Conservation (phyloP, 2,113 vertebrate genomes). For the Progne subis region DNA sequence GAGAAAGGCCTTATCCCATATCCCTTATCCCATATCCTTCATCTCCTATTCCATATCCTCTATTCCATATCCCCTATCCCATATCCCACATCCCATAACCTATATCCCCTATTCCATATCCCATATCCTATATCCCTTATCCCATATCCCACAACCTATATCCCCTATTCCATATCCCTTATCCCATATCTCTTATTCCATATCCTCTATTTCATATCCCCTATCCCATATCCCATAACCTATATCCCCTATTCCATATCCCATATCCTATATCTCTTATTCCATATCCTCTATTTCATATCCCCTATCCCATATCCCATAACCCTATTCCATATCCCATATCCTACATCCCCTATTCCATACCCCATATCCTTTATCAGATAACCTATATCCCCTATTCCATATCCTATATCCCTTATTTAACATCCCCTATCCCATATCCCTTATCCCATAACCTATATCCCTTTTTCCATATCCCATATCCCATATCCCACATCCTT, state of each 20-base stretch:
- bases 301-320: too few relatives aligned
- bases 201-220: neutral
- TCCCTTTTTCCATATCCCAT: accelerated
- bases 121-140: neutral
- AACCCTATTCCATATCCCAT: too few relatives aligned
- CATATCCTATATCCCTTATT: neutral
- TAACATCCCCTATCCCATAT: neutral
- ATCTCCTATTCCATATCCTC: too few relatives aligned
- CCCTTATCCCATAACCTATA: accelerated
- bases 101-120: neutral
- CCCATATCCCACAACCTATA: neutral
- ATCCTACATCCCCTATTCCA: too few relatives aligned
- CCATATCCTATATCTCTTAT: neutral
- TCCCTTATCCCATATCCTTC: too few relatives aligned
- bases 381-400: neutral
- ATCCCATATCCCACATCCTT: too few relatives aligned
- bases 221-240: neutral
- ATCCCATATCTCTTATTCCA: neutral
- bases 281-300: too few relatives aligned
- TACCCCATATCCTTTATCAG: neutral
- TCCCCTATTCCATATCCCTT: neutral
- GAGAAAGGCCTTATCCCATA: too few relatives aligned
- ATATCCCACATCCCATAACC: too few relatives aligned
- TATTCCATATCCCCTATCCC: too few relatives aligned
- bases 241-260: too few relatives aligned